These are phyloP conservation scores for Diaphora mendica DNA, from an alignment of 2,888 invertebrate species.

Conservation along the genomic window DNA sequence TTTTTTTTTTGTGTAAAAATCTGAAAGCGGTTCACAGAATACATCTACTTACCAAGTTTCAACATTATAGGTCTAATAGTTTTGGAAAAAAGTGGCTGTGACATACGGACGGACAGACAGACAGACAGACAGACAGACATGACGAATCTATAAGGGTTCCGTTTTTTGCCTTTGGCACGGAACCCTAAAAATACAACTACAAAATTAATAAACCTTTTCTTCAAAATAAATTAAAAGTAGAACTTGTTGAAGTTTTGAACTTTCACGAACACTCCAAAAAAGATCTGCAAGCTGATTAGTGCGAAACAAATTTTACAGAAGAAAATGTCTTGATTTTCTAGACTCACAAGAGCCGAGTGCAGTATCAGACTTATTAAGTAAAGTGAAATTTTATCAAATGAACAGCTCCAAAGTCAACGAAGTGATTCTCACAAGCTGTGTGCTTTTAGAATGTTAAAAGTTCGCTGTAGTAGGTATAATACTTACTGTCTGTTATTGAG, in stretches of 20 bases:
- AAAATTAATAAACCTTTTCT: neutral
- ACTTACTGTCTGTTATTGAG: neutral
- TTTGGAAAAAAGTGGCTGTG: too few relatives aligned
- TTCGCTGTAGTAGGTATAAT: neutral
- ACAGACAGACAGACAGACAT: too few relatives aligned
- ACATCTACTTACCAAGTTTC: too few relatives aligned
- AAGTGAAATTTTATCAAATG: slow-evolving; percentile 18
- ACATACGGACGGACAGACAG: too few relatives aligned
- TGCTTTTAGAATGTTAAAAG: neutral
- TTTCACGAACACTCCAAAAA: neutral
- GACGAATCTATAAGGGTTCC: too few relatives aligned
- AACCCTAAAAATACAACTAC: neutral
- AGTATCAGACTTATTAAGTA: slow-evolving; percentile 10
- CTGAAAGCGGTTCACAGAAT: too few relatives aligned
- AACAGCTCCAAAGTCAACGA: slow-evolving; percentile 9
- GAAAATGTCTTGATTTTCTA: slow-evolving; percentile 15
- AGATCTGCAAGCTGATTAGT: slow-evolving; percentile 2
- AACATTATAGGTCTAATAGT: too few relatives aligned
- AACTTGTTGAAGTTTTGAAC: neutral
- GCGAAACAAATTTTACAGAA: slow-evolving; percentile 11
- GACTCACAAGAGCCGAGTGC: slow-evolving; percentile 9
- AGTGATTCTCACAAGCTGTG: slow-evolving; percentile 11
- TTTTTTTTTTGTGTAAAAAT: too few relatives aligned
- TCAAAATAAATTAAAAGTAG: neutral
- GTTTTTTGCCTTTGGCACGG: too few relatives aligned